phyloP scores from a whole-genome alignment of 2,888 invertebrate genomes.

The Tigriopus californicus region DNA sequence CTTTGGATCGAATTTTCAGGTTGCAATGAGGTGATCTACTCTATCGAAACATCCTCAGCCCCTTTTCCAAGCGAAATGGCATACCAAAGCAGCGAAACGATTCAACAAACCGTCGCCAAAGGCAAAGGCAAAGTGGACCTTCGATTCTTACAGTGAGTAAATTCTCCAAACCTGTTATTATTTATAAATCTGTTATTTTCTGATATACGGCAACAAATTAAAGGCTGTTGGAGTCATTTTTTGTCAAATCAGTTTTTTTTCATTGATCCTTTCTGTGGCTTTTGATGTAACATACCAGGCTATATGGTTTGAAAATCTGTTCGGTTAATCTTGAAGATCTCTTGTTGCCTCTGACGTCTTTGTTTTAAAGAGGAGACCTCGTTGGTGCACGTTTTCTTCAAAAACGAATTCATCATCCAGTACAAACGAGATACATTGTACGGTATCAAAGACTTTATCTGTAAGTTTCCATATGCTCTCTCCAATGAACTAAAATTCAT shows the following conservation, averaged over 20 bases:
- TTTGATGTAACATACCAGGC: no score
- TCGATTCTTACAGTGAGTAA: no score
- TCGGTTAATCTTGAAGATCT: background rate
- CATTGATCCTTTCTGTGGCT: no score
- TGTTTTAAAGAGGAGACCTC: background rate
- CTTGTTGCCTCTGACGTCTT: background rate
- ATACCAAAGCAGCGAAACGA: no score
- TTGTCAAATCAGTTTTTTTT: no score
- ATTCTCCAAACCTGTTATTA: no score
- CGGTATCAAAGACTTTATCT: background rate
- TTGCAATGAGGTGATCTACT: background rate
- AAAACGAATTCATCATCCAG: background rate
- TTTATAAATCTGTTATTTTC: no score
- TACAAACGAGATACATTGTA: background rate
- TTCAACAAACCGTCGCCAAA: background rate
- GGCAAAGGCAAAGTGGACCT: background rate
- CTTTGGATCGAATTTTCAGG: no score
- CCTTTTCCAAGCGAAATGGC: background rate
- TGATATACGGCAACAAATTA: no score
- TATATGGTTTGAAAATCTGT: no score
- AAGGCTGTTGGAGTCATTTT: no score
- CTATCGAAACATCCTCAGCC: background rate
- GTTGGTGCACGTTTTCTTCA: background rate
- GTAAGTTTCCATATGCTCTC: background rate
- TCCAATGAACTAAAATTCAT: no score